These are phyloP conservation scores for Mormyrus hasselquistii DNA, from an alignment of 2,797 vertebrate genomes.

Conservation along the genomic window DNA sequence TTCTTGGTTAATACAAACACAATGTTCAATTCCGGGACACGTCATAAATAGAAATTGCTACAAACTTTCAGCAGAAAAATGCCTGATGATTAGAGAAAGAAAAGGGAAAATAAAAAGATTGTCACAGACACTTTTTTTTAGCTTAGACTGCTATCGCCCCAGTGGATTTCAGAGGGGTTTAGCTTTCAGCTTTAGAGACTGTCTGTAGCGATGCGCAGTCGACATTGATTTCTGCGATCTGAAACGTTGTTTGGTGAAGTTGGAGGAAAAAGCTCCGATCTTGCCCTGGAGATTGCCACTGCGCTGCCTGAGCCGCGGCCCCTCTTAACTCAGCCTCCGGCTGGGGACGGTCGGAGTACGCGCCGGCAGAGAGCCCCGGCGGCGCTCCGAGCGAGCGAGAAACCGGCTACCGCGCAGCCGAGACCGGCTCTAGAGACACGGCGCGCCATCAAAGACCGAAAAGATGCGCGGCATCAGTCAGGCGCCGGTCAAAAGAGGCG, in stretches of 20 bases:
- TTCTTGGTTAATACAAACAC: not conserved
- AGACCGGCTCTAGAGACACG: not conserved
- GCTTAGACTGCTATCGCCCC: not conserved
- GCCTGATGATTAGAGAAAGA: not conserved
- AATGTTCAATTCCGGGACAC: not conserved
- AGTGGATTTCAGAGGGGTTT: not conserved
- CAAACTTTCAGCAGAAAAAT: not conserved
- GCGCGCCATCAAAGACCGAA: not conserved
- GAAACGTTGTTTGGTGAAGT: conserved; percentile 2
- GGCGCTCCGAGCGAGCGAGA: not conserved
- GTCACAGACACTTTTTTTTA: not conserved
- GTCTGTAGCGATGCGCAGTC: not conserved
- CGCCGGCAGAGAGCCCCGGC: not conserved
- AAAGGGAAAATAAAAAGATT: not conserved
- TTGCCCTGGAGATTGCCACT: not conserved
- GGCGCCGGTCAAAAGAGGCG: not conserved
- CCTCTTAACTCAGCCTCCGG: not conserved
- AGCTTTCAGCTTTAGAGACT: not conserved
- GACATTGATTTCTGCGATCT: conserved; percentile 9
- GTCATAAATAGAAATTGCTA: not conserved
- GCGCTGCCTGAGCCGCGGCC: not conserved
- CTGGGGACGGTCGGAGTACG: not conserved
- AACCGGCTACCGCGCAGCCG: not conserved
- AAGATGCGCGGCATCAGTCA: not conserved
- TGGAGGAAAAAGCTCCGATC: not conserved